Base-by-base conservation (phyloP, 2,797 vertebrate species). In the Peromyscus attwateri region DNA sequence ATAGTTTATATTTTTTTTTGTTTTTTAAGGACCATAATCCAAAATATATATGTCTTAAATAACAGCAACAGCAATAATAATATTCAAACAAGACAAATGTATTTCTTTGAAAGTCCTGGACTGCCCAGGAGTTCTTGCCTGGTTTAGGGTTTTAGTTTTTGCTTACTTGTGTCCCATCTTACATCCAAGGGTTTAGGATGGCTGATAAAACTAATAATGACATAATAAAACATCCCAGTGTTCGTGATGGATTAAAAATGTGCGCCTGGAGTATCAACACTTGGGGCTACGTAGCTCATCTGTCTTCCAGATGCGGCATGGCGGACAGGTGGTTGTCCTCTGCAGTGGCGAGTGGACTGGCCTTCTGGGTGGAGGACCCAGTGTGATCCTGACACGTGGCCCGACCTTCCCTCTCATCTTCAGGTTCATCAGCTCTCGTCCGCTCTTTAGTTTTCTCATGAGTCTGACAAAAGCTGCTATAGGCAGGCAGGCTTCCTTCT, bases 21-120 rank as follows among this genome's bases (percentile, higher is more conserved):
- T 31, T 52, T 76, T 92, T 79, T 95, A 82, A 64, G 79, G 77
- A 75, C 29, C 55, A 64, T 66, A 34, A 40, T 75, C 34, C 52
- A 84, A 76, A 94, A 75, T 85, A 57, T 85, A 6, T 94, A 73
- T 83, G 46, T 57, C 70, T 91, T 91, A 95, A 64, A 88, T 68
- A 52, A 68, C 12, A 85, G 31, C 31, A 68, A 23, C 25, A 85
- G n/a, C 2, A n/a, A 85, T 49, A 68, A 68, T n/a, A 85, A 49
- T 49, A 68, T 85, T 92, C 88, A 79, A 92, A 70, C 14, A 83
- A 80, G 25, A 27, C 31, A 60, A 76, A 31, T n/a, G 57, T 2
- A 25, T 85, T n/a, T 89, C 52, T 91, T 57, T 76, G 46, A 57
- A 82, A 64, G 57, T 8, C 14, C 60, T 3, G 7, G 19, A 49